Evolutionary conservation across 2,888 invertebrate species (phyloP).

Genomic region (Lagria hirta): DNA sequence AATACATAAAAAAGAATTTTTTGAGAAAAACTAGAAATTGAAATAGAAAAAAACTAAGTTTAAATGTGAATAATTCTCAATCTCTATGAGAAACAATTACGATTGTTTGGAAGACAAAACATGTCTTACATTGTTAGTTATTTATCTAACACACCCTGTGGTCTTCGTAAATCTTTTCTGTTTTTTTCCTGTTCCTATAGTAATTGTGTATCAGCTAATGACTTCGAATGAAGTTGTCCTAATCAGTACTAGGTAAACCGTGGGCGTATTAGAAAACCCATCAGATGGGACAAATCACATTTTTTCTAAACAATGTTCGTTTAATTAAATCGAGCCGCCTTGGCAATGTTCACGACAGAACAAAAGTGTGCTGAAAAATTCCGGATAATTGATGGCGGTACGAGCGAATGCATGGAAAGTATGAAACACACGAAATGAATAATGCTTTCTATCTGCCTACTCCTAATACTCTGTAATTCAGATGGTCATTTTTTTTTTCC

Average conservation of each 20-base stretch:
- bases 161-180: too few species aligned
- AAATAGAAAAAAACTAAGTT: too few species aligned
- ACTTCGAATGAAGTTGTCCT: conserved; percentile 15
- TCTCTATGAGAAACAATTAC: too few species aligned
- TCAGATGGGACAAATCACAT: conserved; percentile 1
- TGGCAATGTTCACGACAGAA: not conserved
- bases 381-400: conserved; percentile 16
- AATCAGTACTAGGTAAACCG: conserved; percentile 9
- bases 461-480: not conserved
- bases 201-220: too few species aligned
- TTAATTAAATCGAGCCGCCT: not conserved
- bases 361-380: conserved; percentile 17
- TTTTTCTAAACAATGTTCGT: too few species aligned
- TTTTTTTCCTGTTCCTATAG: too few species aligned
- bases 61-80: too few species aligned
- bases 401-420: conserved; percentile 11
- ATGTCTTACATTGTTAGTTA: too few species aligned
- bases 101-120: too few species aligned
- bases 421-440: conserved; percentile 12
- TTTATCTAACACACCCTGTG: too few species aligned
- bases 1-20: too few species aligned
- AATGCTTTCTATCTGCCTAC: conserved; percentile 20
- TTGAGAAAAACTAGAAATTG: too few species aligned
- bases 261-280: conserved; percentile 9
- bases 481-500: not conserved